Evolutionary conservation across 2,797 vertebrate genomes (phyloP), one percentile per base, ranked within the genome.

Genomic region (Hydrolagus colliei): DNA sequence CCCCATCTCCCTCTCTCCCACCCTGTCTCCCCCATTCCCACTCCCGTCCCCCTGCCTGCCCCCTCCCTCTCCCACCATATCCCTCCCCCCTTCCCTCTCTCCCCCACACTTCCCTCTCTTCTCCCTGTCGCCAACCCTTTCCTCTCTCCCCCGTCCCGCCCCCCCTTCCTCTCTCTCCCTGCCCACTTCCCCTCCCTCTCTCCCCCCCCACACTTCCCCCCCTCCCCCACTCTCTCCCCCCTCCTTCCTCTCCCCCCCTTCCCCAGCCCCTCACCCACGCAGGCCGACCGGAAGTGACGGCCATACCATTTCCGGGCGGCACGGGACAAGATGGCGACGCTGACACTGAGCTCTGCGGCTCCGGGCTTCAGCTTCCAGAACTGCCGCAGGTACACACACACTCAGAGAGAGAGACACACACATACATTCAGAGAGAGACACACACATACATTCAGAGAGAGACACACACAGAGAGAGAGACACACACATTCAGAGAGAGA

Each of bases 301-400:
- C 27, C 0, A 3, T 41, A 22, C 22, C 59, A 65, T 41, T 41
- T 32, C 62, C 62, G 63, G 68, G 10, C 8, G 27, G 68, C 27
- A 27, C 27, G 27, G 27, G 22, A 27, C 32, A 13, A 32, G 14
- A n/a, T 86, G 62, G 62, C 65, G 85, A 27, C 85, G 62, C 22
- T 41, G 27, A 27, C 85, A 13, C 85, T 86, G 85, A 72, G 62
- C 85, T 41, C 85, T 22, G 85, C 18, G 10, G 27, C 32, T 65
- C 72, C 61, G 85, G 85, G 65, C 68, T 68, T 72, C 85, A 76
- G 62, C 20, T 72, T 35, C 85, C 78, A 67, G 18, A 61, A 61
- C 78, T 62, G 59, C 78, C 65, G 78, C 10, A 20, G 59, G 78
- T 67, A 41, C 27, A 41, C 2, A 27, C 72, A 27, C 72, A 18